Evolutionary conservation across 23 tunicate species (phyloP), one percentile per base, ranked within the genome.

Genomic region (Phallusia fumigata): DNA sequence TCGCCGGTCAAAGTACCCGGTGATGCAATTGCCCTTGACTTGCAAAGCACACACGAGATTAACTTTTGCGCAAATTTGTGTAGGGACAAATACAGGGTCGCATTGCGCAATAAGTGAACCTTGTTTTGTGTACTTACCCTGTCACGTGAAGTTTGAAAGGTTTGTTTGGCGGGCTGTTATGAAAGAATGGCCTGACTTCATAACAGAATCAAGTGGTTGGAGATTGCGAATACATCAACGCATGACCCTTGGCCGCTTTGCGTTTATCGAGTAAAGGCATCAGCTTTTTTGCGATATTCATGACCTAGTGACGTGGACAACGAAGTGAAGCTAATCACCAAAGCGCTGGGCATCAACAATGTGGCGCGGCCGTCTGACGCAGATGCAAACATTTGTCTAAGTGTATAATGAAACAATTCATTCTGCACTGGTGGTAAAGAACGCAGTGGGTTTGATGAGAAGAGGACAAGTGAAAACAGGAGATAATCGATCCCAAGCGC

Each of bases 401-500:
- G 69, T 21, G 69, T 24, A 21, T 58, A 58, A 58, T 58, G 69
- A 58, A 58, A 58, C 28, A 58, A 58, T 24, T 24, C 69, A 58
- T 58, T 58, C 69, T 24, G 28, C 28, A 16, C 69, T 16, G 69
- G 28, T 58, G 69, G 28, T 58, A 6, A 58, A 21, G 69, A 58
- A 58, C 69, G 28, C 69, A 21, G 69, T 58, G 69, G 16, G 69
- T 58, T 58, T 58, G 69, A 58, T 24, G 69, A 58, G 69, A 58
- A 58, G 69, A 24, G 69, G 69, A 21, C 69, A 58, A 24, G 28
- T 21, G 69, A 58, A 22, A 58, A 58, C 69, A 58, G 8, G 3
- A 24, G 28, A 24, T 22, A 58, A 24, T 58, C 28, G 69, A 58
- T 58, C 28, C 47, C 8, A 58, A 13, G 69, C 28, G 69, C 13